Evolutionary conservation across 2,888 invertebrate species (phyloP), one percentile per base, ranked within the genome.

Genomic region (Sycophila texana): DNA sequence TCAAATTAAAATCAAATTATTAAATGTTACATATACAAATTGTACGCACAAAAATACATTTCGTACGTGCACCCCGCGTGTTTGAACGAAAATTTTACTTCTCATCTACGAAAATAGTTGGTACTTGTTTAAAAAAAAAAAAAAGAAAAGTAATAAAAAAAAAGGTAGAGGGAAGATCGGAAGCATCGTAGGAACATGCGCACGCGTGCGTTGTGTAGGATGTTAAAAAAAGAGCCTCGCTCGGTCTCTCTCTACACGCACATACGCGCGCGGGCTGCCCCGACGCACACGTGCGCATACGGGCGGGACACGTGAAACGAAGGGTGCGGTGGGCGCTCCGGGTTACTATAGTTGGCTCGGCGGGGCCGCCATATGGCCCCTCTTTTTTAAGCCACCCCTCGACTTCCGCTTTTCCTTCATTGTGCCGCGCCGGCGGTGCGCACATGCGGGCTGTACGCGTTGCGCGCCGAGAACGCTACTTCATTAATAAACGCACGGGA

Each of bases 281-380:
- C 12, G 26, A 16, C 18, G 49, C n/a, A n/a, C 10, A 39, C 53
- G 39, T 47, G 53, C 58, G 61, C 66, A n/a, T 16, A n/a, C 61
- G 73, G 61, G n/a, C 16, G 26, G 14, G 20, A 20, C 7, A 49
- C 63, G 60, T 67, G 47, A 65, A 58, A 71, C 55, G 78, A 68
- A 78, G 73, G 78, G 78, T 68, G 78, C 73, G 66, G 39, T n/a
- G 47, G 39, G 39, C 51, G 75, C 49, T 18, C 39, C 61, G 47
- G 47, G 22, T 14, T 10, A 20, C 57, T 77, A 77, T 77, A 77
- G 72, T 77, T 77, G 72, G 72, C 58, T 71, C 77, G 22, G 10
- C n/a, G 12, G 14, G 49, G 55, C 66, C 47, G 80, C 80, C 80
- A 80, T 80, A 80, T 80, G 80, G 80, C 76, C 80, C 39, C 80